Evolutionary conservation across 2,113 vertebrate species (phyloP), one percentile per base, ranked within the genome.

Genomic region (Urocitellus parryii): DNA sequence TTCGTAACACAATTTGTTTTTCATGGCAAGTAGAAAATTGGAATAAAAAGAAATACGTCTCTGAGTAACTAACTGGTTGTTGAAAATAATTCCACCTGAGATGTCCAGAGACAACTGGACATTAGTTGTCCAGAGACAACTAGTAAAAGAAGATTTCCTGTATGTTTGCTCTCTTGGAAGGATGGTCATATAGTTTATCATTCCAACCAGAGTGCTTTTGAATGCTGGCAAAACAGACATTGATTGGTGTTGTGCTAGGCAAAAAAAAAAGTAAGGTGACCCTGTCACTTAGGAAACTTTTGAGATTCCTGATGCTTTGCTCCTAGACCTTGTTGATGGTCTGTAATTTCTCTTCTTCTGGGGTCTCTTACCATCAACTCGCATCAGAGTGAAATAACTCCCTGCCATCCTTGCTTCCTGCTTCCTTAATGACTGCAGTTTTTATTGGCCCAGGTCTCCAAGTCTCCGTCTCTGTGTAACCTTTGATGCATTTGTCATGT

Each of bases 401-500:
- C 6, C 20, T 25, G 3, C 25, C 2, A 0, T 10, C 11, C 9
- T n/a, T 1, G 1, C 7, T 51, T 25, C 20, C 39, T 7, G 1
- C 22, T 53, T 87, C 48, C 17, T 22, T 77, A 27, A n/a, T n/a
- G 6, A 16, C 17, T 45, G 18, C 29, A 4, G 5, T 20, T 32
- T 1, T 32, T 25, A 2, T 9, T 25, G 24, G 25, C 34, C 27
- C 32, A 73, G 18, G 18, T 1, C 14, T 13, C 70, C 27, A 27
- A 12, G 7, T 61, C 32, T 86, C 51, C 1, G 8, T 8, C 13
- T 53, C 29, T 73, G 11, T 5, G 16, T 39, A 17, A 48, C 4
- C 27, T 58, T 81, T 67, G 42, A 67, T 45, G 22, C 11, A 11
- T 58, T 14, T 58, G 6, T 11, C 12, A 51, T 14, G 13, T 78